Evolutionary conservation across 2,888 invertebrate genomes (phyloP), one percentile per base, ranked within the genome.

Genomic region (Epistrophe grossulariae): DNA sequence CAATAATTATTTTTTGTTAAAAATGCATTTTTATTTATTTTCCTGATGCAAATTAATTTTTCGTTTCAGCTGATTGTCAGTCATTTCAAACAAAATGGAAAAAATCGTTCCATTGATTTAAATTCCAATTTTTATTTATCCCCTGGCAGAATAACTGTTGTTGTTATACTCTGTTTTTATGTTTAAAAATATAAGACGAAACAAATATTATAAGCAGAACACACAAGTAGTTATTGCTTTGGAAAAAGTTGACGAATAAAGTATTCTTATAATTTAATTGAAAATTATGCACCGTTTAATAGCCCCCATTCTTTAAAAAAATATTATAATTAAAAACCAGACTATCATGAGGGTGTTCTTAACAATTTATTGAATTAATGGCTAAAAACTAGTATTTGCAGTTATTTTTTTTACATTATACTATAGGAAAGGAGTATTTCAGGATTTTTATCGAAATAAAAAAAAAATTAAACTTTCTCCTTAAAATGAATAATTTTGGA

Each of bases 391-490:
- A 38, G 38, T 38, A 38, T 7, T 0, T 10, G 38, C 10, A 2
- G 24, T 38, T 60, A 9, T 17, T 38, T 31, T n/a, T n/a, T n/a
- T n/a, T n/a, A n/a, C n/a, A n/a, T n/a, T n/a, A 43, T 24, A 24
- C 24, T 40, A 9, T 62, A 11, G 28, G n/a, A 43, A 28, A 43
- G 45, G 3, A 40, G 64, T 64, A 48, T 64, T 28, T 64, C 64
- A 31, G 8, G 28, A 64, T 64, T 17, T 17, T 17, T 1, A 38
- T 38, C 35, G 35, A 7, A 24, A 24, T 24, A 24, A 24, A 24
- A 35, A 1, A 50, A 50, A 50, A 19, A 50, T 24, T 45, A 45
- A 9, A 57, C 59, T 60, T 66, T 66, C 64, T 66, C 7, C 35
- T n/a, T n/a, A 10, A 66, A 45, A 66, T 10, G 31, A 48, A 17